Conservation (phyloP, 92 coral and sea anemone species). For the Parazoanthus swiftii region DNA sequence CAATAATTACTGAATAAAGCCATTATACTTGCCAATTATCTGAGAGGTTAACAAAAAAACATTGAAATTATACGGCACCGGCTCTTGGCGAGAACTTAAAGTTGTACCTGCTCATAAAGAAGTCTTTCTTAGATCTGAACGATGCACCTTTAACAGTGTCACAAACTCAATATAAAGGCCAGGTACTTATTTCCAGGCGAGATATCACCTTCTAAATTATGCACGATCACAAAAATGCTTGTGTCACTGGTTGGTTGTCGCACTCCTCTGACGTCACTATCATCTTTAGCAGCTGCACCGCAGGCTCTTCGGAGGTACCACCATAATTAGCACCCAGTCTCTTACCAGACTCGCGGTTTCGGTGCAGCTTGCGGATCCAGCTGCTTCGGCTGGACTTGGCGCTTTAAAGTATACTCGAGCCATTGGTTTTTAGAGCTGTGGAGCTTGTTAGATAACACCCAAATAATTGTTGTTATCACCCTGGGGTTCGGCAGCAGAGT, state of each 20-base stretch:
- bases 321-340: slow-evolving; percentile 13
- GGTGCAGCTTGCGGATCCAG: neutral
- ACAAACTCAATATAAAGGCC: no score
- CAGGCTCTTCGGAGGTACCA: slow-evolving; percentile 35
- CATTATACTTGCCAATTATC: no score
- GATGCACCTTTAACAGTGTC: no score
- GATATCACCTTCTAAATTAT: no score
- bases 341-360: slow-evolving; percentile 26
- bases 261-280: slow-evolving; percentile 13
- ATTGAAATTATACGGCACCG: no score
- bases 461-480: slow-evolving; percentile 54
- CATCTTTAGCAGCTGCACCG: slow-evolving; percentile 15
- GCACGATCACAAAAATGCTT: slow-evolving; percentile 22
- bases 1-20: no score
- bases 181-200: no score
- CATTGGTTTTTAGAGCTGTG: slow-evolving; percentile 22
- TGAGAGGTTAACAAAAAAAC: no score
- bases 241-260: slow-evolving; percentile 1
- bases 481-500: slow-evolving; percentile 43
- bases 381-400: slow-evolving; percentile 11
- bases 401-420: slow-evolving; percentile 4
- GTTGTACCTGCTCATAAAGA: no score
- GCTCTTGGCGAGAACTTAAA: no score
- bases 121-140: no score
- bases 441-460: slow-evolving; percentile 36